Evolutionary conservation across 2,888 invertebrate species (phyloP).

Genomic region (Caenorhabditis sp.): DNA sequence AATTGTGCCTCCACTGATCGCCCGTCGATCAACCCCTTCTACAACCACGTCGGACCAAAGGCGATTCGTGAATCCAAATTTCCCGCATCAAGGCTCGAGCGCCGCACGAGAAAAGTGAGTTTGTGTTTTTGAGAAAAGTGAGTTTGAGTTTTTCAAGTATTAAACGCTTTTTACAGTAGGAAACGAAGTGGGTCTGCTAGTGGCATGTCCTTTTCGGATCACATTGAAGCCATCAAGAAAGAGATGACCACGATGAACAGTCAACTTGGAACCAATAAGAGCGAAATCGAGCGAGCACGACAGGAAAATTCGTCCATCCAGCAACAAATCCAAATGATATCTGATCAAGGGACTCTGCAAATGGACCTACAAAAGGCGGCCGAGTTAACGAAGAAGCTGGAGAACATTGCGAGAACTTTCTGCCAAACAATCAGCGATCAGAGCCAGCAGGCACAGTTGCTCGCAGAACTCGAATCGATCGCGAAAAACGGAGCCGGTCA

Average conservation of each 20-base stretch:
- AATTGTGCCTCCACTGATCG: constrained; percentile 15
- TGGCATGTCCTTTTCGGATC: constrained; percentile 47
- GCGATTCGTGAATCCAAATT: constrained; percentile 49
- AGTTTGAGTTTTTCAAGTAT: background rate
- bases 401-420: constrained; percentile 19
- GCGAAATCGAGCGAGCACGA: constrained; percentile 30
- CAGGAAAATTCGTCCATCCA: constrained; percentile 29
- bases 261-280: constrained; percentile 31
- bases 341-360: constrained; percentile 12
- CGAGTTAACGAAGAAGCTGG: constrained; percentile 35
- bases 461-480: constrained; percentile 14
- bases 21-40: constrained; percentile 41
- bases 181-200: constrained; percentile 53
- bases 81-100: constrained; percentile 43
- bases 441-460: constrained; percentile 12
- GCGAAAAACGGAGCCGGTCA: constrained; percentile 2
- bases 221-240: constrained; percentile 46
- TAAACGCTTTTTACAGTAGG: constrained; percentile 18
- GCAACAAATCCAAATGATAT: constrained; percentile 20
- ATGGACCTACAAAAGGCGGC: constrained; percentile 17
- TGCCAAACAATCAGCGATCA: constrained; percentile 14
- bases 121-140: background rate
- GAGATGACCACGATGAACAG: constrained; percentile 33
- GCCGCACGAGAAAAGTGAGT: constrained; percentile 51
- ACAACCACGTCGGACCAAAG: constrained; percentile 60